Evolutionary conservation across 2,888 invertebrate species (phyloP), one percentile per base, ranked within the genome.

Genomic region (Cosmia pyralina): DNA sequence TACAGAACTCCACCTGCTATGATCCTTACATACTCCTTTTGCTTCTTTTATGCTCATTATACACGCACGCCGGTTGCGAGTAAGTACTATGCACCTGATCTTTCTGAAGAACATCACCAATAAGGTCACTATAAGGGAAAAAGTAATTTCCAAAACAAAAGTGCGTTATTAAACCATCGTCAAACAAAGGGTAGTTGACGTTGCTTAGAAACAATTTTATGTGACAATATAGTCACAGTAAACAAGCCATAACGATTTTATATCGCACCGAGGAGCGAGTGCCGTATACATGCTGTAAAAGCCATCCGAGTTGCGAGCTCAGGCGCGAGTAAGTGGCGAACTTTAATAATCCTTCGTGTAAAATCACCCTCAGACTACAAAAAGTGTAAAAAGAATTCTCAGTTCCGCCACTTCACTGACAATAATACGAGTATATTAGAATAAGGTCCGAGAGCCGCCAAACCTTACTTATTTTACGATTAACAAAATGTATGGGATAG

Each of bases 321-420:
- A 89, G 85, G 87, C 86, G 85, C 79, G 85, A 87, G 88, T 90
- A 91, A 91, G 89, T 90, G 86, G 87, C 80, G 81, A 90, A 91
- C 87, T 91, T 92, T 86, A 86, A 88, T 87, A 86, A 85, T 87
- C 86, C 86, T 88, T 81, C 74, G 85, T 84, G 87, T 85, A 87
- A 84, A 86, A 86, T 88, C 84, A 82, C 75, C 79, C 72, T 77
- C 65, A 83, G 83, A 84, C 83, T 82, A 70, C 79, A 69, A 77
- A 77, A 70, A 55, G 69, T 52, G 69, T 69, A 65, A 75, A 75
- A 78, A 73, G 11, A 46, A 70, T 83, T 83, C 80, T 81, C 80
- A 85, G 81, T 84, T 82, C 83, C 80, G 79, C 77, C 79, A 86
- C 84, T 85, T 82, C 80, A 82, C 74, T 76, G 79, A 76, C 74